Base-by-base conservation (phyloP, 2,113 vertebrate genomes). In the Protobothrops flavoviridis region DNA sequence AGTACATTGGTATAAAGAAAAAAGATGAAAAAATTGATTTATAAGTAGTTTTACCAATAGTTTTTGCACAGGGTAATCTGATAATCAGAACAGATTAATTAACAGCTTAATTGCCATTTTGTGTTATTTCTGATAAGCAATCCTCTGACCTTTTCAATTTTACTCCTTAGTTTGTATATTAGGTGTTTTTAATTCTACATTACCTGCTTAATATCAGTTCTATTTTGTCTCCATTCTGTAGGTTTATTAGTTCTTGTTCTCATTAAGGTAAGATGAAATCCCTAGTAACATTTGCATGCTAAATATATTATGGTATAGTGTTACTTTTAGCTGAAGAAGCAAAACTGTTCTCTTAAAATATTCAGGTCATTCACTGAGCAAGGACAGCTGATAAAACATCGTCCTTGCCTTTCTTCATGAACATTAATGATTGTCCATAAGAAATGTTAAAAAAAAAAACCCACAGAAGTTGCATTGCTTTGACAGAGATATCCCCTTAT, bases 401-500 rank as follows among this genome's bases (percentile, higher is more conserved):
- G 93, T 45, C 95, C 93, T 94, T 95, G 93, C 85, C 88, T 94
- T 90, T 93, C 33, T 93, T 95, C 95, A 91, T 91, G 53, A 96
- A 29, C 88, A 94, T 91, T 93, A 95, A 92, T 92, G 94, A 93
- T 94, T 57, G 92, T 92, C 86, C 53, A 39, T 29, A 5, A 21
- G 59, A 95, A 21, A 24, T 59, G 96, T 86, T 48, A 92, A 21
- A 33, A 64, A 26, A 64, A 39, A 81, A 94, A 11, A 4, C 7
- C 48, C 90, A 17, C 93, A 85, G 2, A 91, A 90, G 50, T 45
- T 88, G 91, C 87, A 88, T 95, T 94, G 94, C 93, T 97, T 95
- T 95, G 61, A 57, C 86, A 97, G 48, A 89, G 90, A 93, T 94
- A 86, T 56, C 57, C 94, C 48, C 89, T 91, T 89, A 87, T 94